Evolutionary conservation across 2,797 vertebrate genomes (phyloP).

Genomic region (Tapera naevia): DNA sequence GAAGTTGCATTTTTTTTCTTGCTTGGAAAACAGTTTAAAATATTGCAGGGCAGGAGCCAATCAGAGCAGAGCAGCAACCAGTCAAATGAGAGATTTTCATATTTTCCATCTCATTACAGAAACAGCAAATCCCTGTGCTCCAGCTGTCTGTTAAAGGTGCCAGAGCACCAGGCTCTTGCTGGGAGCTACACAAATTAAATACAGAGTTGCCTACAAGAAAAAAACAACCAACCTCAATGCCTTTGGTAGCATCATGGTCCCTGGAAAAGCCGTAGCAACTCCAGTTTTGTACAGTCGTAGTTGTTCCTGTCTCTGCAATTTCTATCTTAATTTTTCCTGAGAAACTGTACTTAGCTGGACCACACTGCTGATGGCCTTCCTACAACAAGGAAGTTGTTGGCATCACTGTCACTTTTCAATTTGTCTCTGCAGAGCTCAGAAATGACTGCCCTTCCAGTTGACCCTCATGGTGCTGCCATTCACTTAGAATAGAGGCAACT

Average conservation of each 20-base stretch:
- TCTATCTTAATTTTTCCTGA: not conserved
- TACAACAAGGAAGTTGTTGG: not conserved
- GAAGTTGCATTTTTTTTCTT: not conserved
- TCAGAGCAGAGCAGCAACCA: not conserved
- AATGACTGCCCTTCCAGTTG: not conserved
- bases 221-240: not conserved
- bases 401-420: not conserved
- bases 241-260: not conserved
- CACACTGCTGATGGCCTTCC: not conserved
- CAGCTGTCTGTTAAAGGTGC: not conserved
- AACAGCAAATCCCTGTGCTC: not conserved
- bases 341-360: not conserved
- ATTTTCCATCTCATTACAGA: not conserved
- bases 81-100: not conserved
- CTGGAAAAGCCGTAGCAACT: not conserved
- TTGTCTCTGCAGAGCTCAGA: not conserved
- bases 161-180: not conserved
- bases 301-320: not conserved
- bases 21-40: constrained; percentile 16
- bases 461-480: not conserved
- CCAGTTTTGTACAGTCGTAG: not conserved
- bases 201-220: not conserved
- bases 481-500: not conserved
- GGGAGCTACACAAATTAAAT: not conserved
- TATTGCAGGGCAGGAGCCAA: not conserved